Evolutionary conservation across 2,113 vertebrate species (phyloP).

Genomic region (Holacanthus passer): DNA sequence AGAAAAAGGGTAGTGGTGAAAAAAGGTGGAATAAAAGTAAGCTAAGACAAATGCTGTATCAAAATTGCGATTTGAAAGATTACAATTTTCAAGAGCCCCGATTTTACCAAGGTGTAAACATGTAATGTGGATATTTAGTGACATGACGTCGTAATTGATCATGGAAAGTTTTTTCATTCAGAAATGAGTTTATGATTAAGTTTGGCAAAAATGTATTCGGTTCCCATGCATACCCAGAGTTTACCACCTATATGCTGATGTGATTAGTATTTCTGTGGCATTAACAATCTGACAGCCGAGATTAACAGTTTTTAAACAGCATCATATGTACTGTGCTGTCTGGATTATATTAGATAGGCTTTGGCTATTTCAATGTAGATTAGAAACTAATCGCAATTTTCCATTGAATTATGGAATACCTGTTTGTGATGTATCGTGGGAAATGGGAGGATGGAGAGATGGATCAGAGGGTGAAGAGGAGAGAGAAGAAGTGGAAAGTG

Average conservation of each 20-base stretch:
- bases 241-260: neutral
- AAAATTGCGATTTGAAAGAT: neutral
- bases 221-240: neutral
- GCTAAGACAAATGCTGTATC: neutral
- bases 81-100: neutral
- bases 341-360: neutral
- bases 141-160: no score
- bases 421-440: slow-evolving; percentile 59
- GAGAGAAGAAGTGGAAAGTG: slow-evolving; percentile 37
- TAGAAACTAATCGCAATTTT: neutral
- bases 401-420: slow-evolving; percentile 46
- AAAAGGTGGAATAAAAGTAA: neutral
- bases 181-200: neutral
- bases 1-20: accelerated
- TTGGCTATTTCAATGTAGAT: neutral
- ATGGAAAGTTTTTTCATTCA: neutral
- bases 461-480: slow-evolving; percentile 47
- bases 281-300: neutral
- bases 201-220: neutral
- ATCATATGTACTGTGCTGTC: accelerated
- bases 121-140: no score
- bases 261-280: neutral
- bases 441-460: slow-evolving; percentile 22
- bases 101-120: neutral
- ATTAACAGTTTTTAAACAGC: neutral